Evolutionary conservation across 2,888 invertebrate species (phyloP).

Genomic region (Alloplasta piceator): DNA sequence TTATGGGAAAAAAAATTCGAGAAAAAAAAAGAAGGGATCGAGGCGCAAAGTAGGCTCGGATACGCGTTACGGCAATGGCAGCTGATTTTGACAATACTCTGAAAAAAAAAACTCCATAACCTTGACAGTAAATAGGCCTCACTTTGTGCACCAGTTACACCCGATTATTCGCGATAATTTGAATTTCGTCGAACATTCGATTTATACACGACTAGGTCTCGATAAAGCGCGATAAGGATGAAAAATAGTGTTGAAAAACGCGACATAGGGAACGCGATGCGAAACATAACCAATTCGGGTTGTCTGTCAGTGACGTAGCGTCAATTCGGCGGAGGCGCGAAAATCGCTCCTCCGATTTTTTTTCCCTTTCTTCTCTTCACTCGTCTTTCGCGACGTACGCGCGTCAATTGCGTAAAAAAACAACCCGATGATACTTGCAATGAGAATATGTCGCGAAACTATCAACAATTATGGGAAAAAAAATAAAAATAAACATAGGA

Average conservation of each 20-base stretch:
- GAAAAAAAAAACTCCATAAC: constrained; percentile 70
- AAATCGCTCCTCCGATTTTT: constrained; percentile 72
- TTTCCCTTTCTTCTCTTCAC: constrained; percentile 24
- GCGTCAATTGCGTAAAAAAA: not conserved
- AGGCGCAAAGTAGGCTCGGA: constrained; percentile 15
- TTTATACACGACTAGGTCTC: not conserved
- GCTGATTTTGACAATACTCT: constrained; percentile 81
- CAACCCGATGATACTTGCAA: not conserved
- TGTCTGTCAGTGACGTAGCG: constrained; percentile 75
- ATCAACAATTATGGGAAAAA: not conserved
- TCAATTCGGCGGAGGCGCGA: constrained; percentile 73
- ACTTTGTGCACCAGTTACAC: constrained; percentile 3
- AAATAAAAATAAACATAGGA: constrained; percentile 24
- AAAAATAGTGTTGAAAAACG: constrained; percentile 56
- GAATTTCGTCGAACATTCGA: constrained; percentile 5
- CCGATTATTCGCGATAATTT: not conserved
- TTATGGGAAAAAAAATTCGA: constrained; percentile 3
- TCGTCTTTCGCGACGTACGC: not conserved
- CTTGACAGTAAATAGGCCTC: constrained; percentile 66
- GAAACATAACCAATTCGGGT: constrained; percentile 72
- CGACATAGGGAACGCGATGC: constrained; percentile 68
- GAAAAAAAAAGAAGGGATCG: constrained; percentile 13
- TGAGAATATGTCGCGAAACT: not conserved
- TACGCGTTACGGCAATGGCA: constrained; percentile 77
- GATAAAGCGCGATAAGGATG: constrained; percentile 22